Conservation (phyloP, 2,113 vertebrate genomes). For the Oryzias celebensis region DNA sequence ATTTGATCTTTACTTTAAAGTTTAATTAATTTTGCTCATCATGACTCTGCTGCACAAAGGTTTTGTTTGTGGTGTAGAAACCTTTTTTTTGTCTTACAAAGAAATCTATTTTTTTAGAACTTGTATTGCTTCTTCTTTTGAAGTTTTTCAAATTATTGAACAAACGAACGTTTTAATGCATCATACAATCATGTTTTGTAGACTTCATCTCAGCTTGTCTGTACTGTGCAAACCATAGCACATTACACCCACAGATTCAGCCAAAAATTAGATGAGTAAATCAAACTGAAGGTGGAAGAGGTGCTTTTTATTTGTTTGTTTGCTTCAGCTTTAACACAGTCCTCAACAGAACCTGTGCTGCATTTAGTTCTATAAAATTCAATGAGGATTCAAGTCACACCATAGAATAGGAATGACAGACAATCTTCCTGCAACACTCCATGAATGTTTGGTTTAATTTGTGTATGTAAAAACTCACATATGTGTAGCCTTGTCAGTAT, state of each 20-base stretch:
- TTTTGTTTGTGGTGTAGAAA: conserved; percentile 1
- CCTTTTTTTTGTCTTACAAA: conserved; percentile 9
- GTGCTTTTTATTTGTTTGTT: too few relatives aligned
- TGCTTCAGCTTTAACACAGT: too few relatives aligned
- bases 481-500: conserved; percentile 29
- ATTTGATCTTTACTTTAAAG: conserved; percentile 26
- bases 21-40: neutral
- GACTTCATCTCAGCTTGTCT: conserved; percentile 21
- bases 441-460: conserved; percentile 44
- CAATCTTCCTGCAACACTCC: conserved; percentile 35
- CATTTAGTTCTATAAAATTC: too few relatives aligned
- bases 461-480: conserved; percentile 6
- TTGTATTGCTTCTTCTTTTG: neutral
- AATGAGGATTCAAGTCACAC: neutral
- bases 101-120: conserved; percentile 1
- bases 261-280: conserved; percentile 56
- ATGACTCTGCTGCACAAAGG: neutral
- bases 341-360: too few relatives aligned
- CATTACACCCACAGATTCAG: conserved; percentile 13
- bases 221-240: neutral
- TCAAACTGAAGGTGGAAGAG: neutral
- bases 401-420: conserved; percentile 40
- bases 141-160: conserved; percentile 42
- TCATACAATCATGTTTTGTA: conserved; percentile 7
- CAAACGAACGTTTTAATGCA: conserved; percentile 8